Base-by-base conservation (phyloP, 2,888 invertebrate genomes). In the Lycocerus yunnanus region DNA sequence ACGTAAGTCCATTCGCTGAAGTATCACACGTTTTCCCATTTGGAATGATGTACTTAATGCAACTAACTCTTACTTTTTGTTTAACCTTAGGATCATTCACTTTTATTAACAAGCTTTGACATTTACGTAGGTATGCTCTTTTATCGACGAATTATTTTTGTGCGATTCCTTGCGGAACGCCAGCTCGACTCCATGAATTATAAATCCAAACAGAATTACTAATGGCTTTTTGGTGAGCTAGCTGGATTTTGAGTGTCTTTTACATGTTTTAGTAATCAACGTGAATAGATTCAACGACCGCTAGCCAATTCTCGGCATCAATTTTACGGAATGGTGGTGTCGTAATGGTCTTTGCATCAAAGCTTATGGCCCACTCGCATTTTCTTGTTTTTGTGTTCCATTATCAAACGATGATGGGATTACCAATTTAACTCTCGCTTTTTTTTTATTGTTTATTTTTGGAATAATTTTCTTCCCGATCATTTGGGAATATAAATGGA, bases 11-110 rank as follows among this genome's bases (percentile, higher is more conserved):
- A 43, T 43, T 43, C n/a, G 63, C 59, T 58, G 68, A 59, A 27
- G 65, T 73, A 75, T 70, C 73, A 76, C 71, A 73, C 71, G 66
- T 71, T 43, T 21, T 69, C 66, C 60, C 70, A 75, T 75, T 75
- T 75, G 73, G 72, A 71, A 73, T 71, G 72, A 75, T 73, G 75
- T 70, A 75, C 27, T 65, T 66, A 18, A 21, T n/a, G 43, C n/a
- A n/a, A 43, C 43, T n/a, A 43, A 43, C 43, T n/a, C n/a, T 43
- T 43, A 43, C 43, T 43, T 43, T 18, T 43, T 43, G 43, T 43
- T n/a, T 4, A 43, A 43, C n/a, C n/a, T n/a, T 2, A n/a, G n/a
- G 43, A 43, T 43, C 43, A 8, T 43, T 43, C n/a, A n/a, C 9
- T 9, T 21, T 21, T 21, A 21, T 21, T 21, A 21, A 6, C 8